Conservation (phyloP, 2,797 vertebrate genomes). For the Silurus lanzhouensis region DNA sequence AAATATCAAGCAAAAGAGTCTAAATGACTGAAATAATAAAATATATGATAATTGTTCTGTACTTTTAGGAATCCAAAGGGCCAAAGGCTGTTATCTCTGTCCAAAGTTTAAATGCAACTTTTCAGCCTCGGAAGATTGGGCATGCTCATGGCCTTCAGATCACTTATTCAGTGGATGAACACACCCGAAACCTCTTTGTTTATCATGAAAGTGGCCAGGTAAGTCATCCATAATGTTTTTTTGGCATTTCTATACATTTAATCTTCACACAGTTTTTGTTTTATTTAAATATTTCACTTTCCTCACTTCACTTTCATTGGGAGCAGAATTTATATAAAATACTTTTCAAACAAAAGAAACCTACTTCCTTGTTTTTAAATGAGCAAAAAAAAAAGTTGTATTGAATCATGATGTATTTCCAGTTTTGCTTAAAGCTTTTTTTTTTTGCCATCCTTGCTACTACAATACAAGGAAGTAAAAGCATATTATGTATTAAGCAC, state of each 20-base stretch:
- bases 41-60: background rate
- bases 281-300: background rate
- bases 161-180: slow-evolving; percentile 75
- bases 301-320: background rate
- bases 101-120: slow-evolving; percentile 86
- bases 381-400: background rate
- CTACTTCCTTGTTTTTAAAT: slow-evolving; percentile 29
- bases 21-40: background rate
- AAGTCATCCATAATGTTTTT: background rate
- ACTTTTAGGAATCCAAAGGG: slow-evolving; percentile 74
- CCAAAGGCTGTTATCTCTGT: slow-evolving; percentile 85
- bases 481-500: background rate
- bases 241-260: background rate
- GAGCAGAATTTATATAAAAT: background rate
- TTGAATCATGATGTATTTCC: background rate
- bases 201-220: slow-evolving; percentile 88
- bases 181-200: slow-evolving; percentile 85
- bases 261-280: background rate
- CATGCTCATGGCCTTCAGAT: slow-evolving; percentile 88
- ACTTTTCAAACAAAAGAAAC: background rate
- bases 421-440: background rate
- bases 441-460: background rate
- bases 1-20: background rate
- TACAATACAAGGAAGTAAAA: background rate
- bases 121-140: slow-evolving; percentile 87